Base-by-base conservation (phyloP, 2,113 vertebrate species). In the Cynoglossus semilaevis region DNA sequence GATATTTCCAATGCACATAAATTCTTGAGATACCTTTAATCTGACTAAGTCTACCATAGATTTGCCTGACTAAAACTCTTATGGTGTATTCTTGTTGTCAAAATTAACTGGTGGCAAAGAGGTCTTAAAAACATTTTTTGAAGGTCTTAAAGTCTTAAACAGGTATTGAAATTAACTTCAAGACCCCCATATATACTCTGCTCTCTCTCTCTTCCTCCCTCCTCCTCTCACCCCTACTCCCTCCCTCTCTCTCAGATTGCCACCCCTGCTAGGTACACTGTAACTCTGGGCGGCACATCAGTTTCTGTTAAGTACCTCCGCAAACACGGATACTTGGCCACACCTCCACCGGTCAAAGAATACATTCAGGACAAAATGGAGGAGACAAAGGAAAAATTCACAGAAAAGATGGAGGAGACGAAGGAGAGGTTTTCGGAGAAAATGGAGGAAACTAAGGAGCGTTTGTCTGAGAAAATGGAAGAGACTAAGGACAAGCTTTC, bases 251-350 rank as follows among this genome's bases (percentile, higher is more conserved):
- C 72, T 5, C 78, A 99, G 96, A 95, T 99, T 60, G 94, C 94
- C 65, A 99, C 96, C 1, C 97, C 97, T 54, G 94, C 94, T 18
- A 89, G 96, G 43, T 99, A 99, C 38, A 93, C 94, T 0, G 92
- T 93, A 80, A 99, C 96, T 15, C 78, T 99, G 79, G 96, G 95
- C 22, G 96, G 96, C 72, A 99, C 97, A 0, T 99, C 96, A 0
- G 72, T 95, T 19, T 91, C 92, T 1, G 91, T 99, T 48, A 95
- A 96, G 75, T 98, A 97, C 52, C 89, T 99, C 1, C 92, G 96
- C 14, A 94, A 89, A 64, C 88, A 74, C 0, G 94, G 94, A 66
- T 94, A 97, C 86, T 83, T 99, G 76, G 91, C 95, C 14, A 99
- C 95, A 0, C 96, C 96, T 0, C 96, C 96, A 2, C 94, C 93